Conservation (phyloP, 2,113 vertebrate genomes). For the Drymodes brunneopygia region DNA sequence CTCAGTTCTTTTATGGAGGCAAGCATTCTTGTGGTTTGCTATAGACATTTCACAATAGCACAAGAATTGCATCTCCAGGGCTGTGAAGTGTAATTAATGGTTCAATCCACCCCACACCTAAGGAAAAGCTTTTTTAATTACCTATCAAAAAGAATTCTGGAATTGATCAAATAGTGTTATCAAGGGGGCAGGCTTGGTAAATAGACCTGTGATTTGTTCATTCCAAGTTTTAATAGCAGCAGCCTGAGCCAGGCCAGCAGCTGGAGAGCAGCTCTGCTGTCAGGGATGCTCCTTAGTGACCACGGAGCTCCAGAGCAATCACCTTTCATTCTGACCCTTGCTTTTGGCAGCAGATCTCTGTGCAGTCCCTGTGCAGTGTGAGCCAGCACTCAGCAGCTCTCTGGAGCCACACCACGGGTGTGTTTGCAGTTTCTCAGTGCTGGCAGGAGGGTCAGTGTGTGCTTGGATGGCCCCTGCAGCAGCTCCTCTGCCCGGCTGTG, state of each 20-base stretch:
- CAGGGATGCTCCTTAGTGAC: neutral
- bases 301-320: fast-evolving
- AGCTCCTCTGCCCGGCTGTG: neutral
- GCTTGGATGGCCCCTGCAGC: neutral
- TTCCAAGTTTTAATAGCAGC: conserved; percentile 4
- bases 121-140: conserved; percentile 64
- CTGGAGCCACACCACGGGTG: fast-evolving
- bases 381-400: neutral
- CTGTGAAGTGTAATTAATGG: conserved; percentile 55
- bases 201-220: conserved; percentile 44
- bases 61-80: conserved; percentile 50
- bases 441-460: neutral
- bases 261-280: neutral
- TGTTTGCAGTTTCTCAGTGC: neutral
- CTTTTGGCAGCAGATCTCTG: neutral
- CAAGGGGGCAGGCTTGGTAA: conserved; percentile 19
- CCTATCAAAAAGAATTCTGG: conserved; percentile 50
- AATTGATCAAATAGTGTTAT: conserved; percentile 37
- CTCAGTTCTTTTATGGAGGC: conserved; percentile 22
- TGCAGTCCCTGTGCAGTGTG: fast-evolving
- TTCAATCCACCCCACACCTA: conserved; percentile 15
- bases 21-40: neutral
- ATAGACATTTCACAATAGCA: conserved; percentile 38
- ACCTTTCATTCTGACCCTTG: neutral
- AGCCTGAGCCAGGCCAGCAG: neutral